Evolutionary conservation across 2,888 invertebrate species (phyloP), one percentile per base, ranked within the genome.

Genomic region (Tuta absoluta): DNA sequence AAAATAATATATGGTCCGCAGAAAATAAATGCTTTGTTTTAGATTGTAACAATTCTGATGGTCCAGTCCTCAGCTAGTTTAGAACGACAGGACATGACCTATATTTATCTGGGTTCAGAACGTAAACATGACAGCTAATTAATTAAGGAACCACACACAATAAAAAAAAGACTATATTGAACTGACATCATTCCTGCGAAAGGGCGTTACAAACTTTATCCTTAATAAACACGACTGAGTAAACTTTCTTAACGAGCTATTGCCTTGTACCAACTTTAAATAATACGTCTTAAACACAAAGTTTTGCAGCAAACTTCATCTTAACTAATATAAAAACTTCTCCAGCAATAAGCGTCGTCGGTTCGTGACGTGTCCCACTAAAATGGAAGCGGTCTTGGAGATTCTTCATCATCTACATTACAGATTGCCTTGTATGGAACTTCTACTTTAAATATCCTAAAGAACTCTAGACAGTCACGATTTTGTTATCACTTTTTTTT

Each of bases 281-380:
- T 51, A 51, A 51, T 51, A 51, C 56, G 33, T 56, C 56, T 28
- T 56, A 24, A n/a, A n/a, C 14, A n/a, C 28, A 33, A 56, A 56
- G 28, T 56, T 28, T 56, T 7, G 56, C 56, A 23, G 24, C n/a
- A 1, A 56, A 56, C 28, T 56, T 7, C 33, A 28, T 17, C 28
- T 56, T 28, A 56, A 24, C 24, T 56, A 33, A 56, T 56, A 56
- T 56, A 56, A 56, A 53, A 53, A 53, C 53, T 53, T 53, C 23
- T 11, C 12, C 10, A 56, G 56, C 53, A 37, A 37, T 57, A 57
- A 57, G 19, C 17, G 7, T 17, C 19, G 33, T 17, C 19, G 33
- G 17, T 14, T 2, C 19, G 23, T 58, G 17, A 58, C 58, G 37
- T 58, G 58, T 19, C n/a, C 17, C 8, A 21, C 58, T 58, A 23